Conservation (phyloP, 2,797 vertebrate genomes). For the Ctenochaetus hawaiiensis region DNA sequence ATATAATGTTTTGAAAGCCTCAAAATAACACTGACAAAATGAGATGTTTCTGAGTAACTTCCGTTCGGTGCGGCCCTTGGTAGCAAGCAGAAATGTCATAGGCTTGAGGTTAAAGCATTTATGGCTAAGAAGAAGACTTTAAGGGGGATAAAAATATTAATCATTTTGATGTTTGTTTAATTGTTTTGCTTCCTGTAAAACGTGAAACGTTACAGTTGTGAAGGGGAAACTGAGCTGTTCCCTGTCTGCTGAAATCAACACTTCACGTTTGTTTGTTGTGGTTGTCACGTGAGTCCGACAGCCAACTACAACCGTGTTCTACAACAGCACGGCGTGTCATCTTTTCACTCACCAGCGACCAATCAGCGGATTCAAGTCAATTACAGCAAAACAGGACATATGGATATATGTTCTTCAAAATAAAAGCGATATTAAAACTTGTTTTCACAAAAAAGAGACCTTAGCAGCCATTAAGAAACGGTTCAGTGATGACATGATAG, state of each 20-base stretch:
- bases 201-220: no score
- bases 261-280: constrained; percentile 65
- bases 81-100: no score
- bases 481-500: no score
- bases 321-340: constrained; percentile 53
- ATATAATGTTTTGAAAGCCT: background rate
- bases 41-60: background rate
- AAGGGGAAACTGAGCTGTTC: no score
- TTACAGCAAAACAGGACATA: background rate
- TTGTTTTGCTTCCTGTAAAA: no score
- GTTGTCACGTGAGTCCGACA: constrained; percentile 71
- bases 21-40: background rate
- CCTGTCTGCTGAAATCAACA: background rate
- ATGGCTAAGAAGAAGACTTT: no score
- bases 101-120: no score
- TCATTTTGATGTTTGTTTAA: no score
- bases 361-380: constrained; percentile 25
- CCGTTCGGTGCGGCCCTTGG: background rate
- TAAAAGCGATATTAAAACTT: constrained; percentile 45
- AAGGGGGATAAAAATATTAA: no score
- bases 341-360: constrained; percentile 38
- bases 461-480: no score
- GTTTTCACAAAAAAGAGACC: no score
- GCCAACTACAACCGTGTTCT: constrained; percentile 70
- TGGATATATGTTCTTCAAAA: background rate